Evolutionary conservation across 2,888 invertebrate species (phyloP).

Genomic region (Pammene aurita): DNA sequence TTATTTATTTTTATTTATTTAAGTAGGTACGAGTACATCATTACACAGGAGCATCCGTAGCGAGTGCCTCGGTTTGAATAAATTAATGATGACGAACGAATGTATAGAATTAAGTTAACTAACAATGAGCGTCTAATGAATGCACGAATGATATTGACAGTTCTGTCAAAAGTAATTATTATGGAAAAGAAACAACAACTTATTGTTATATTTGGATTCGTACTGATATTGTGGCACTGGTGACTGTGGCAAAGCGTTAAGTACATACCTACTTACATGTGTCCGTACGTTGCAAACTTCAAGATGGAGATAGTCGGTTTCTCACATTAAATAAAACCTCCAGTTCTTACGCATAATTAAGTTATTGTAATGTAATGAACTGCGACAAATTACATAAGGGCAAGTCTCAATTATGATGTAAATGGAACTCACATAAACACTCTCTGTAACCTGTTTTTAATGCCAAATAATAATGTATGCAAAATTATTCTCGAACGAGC

Average conservation of each 20-base stretch:
- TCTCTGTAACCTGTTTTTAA: not conserved
- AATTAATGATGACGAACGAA: no score
- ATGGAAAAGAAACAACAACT: no score
- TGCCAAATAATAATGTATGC: not conserved
- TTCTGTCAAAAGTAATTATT: no score
- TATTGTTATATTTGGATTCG: not conserved
- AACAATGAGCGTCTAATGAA: no score
- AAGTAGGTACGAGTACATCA: no score
- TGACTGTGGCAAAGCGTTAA: slow-evolving; percentile 23
- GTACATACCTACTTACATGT: slow-evolving; percentile 22
- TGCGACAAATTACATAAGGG: slow-evolving; percentile 31
- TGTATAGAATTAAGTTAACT: no score
- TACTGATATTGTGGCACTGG: slow-evolving; percentile 10
- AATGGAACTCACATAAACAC: not conserved
- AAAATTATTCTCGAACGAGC: no score
- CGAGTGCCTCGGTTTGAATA: no score
- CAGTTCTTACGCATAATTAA: slow-evolving; percentile 46
- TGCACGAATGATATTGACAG: no score
- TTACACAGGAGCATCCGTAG: no score
- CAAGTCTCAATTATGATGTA: slow-evolving; percentile 12
- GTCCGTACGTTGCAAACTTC: slow-evolving; percentile 33
- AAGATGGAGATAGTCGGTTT: slow-evolving; percentile 42
- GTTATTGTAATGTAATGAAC: slow-evolving; percentile 40
- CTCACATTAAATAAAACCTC: slow-evolving; percentile 48
- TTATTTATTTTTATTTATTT: no score